Base-by-base conservation (phyloP, 2,888 invertebrate genomes). In the Idaea straminata region DNA sequence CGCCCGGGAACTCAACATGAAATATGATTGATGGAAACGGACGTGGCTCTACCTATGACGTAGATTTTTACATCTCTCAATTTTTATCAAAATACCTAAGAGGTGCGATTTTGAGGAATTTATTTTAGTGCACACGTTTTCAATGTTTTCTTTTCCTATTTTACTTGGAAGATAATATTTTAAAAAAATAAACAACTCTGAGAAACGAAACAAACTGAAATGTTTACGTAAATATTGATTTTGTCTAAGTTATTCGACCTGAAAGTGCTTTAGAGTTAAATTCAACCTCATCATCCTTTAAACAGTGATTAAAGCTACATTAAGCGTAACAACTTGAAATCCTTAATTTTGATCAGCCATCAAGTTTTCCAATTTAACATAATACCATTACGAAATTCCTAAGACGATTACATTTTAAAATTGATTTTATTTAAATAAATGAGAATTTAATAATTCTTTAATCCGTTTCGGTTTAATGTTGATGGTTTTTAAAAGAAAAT, bases 11-110 rank as follows among this genome's bases (percentile, higher is more conserved):
- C 13, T 25, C 67, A 47, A 64, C 57, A 57, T 66, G 61, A 67
- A 67, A 67, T 69, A 69, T 67, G 64, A 69, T 63, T 69, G 66
- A 69, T 69, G 67, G 64, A 69, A 64, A 62, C 63, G 59, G 60
- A 67, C 62, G 58, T 66, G 63, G 60, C 64, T 57, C 59, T 57
- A 61, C 59, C 59, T 59, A 25, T 16, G 15, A 16, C 16, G 36
- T 36, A 1, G 5, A 36, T 36, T 36, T 36, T 36, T 36, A 10
- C 36, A 36, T 36, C 5, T 36, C 36, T 36, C 36, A 7, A 36
- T 4, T 36, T 66, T 64, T 68, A 61, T 47, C 64, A 63, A 66
- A 68, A 64, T 63, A 61, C 35, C 5, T 59, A 4, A 13, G 25
- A 25, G 25, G 25, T 3, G 25, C 25, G 25, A 25, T 25, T 25